phyloP scores from a whole-genome alignment of 2,888 invertebrate genomes.

The Tenthredo distinguenda region DNA sequence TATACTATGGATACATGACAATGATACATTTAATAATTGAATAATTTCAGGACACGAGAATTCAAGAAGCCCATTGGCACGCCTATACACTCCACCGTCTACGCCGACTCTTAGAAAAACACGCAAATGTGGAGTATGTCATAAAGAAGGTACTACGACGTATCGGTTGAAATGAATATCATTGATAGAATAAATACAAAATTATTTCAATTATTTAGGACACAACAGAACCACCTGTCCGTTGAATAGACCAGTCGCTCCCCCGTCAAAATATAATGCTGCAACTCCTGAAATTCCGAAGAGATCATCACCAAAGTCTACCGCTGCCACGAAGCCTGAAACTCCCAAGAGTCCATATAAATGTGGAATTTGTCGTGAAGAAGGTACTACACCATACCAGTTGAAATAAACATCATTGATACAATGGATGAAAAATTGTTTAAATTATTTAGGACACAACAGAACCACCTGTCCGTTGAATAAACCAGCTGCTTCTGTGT shows the following conservation, averaged over 20 bases:
- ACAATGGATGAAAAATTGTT: background rate
- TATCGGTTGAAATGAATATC: background rate
- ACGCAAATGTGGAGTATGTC: constrained; percentile 23
- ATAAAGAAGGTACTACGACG: constrained; percentile 8
- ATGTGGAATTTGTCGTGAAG: background rate
- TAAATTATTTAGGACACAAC: constrained; percentile 15
- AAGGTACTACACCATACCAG: background rate
- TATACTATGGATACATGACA: background rate
- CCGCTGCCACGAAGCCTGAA: background rate
- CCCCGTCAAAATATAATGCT: background rate
- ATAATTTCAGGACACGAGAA: background rate
- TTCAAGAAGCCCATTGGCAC: background rate
- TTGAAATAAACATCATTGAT: background rate
- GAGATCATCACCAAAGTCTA: background rate
- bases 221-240: constrained; percentile 21
- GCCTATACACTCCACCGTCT: background rate
- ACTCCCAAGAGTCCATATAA: constrained; percentile 14
- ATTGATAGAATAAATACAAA: background rate
- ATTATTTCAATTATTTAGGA: background rate
- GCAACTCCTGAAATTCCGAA: background rate
- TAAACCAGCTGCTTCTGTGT: background rate
- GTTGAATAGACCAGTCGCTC: background rate
- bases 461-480: background rate
- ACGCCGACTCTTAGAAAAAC: background rate
- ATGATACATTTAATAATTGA: background rate